These are phyloP conservation scores for Cantharis flavilabris DNA, from an alignment of 2,888 invertebrate species.

Conservation along the genomic window DNA sequence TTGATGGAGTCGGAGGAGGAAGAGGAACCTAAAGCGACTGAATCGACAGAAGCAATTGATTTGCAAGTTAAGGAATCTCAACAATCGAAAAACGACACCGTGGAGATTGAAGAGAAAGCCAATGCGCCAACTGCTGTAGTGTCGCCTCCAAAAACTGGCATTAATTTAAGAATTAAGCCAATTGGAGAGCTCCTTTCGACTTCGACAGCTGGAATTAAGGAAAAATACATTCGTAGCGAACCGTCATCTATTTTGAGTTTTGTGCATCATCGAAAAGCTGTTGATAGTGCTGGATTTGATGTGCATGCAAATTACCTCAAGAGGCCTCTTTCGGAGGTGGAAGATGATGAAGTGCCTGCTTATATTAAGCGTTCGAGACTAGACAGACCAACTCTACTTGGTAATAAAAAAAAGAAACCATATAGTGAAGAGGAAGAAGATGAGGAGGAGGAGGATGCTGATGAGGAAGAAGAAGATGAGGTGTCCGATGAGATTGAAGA, in stretches of 20 bases:
- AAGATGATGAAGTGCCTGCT: conserved; percentile 35
- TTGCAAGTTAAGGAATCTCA: background rate
- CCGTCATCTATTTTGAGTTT: conserved; percentile 17
- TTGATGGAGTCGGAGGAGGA: background rate
- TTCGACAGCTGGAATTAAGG: conserved; percentile 36
- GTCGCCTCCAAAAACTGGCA: conserved; percentile 1
- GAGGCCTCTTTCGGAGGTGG: conserved; percentile 34
- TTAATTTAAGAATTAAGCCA: conserved; percentile 23
- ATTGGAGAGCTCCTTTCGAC: conserved; percentile 15
- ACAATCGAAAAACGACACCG: background rate
- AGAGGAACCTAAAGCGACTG: background rate
- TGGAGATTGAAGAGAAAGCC: background rate
- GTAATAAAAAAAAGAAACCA: conserved; percentile 33
- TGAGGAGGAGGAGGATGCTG: conserved; percentile 32
- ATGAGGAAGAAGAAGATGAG: conserved; percentile 32
- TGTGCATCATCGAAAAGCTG: conserved; percentile 35
- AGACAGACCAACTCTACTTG: conserved; percentile 38
- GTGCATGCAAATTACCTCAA: conserved; percentile 35
- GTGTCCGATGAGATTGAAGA: conserved; percentile 64
- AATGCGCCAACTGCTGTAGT: background rate
- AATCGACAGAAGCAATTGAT: background rate
- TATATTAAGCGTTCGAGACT: conserved; percentile 35
- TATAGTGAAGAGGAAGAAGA: conserved; percentile 35
- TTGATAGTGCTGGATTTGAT: conserved; percentile 38
- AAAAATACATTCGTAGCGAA: conserved; percentile 39